Base-by-base conservation (phyloP, 2,888 invertebrate species). In the Meta bourneti region DNA sequence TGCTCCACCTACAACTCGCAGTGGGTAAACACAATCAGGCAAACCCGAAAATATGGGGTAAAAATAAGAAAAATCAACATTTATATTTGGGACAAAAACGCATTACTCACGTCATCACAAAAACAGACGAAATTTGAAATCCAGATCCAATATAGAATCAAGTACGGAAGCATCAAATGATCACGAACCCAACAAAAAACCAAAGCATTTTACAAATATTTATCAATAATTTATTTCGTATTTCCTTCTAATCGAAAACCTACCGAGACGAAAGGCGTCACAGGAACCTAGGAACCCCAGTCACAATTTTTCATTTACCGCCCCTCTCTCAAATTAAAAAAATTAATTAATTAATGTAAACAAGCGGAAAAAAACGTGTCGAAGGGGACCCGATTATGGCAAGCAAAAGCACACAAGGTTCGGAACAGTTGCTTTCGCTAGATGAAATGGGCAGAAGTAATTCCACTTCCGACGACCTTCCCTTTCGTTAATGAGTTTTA, bases 401-500 rank as follows among this genome's bases (percentile, higher is more conserved):
- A 11, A 19, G 13, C 34, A 74, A 20, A 74, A 74, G 13, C 74
- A 74, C 34, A 34, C 34, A 34, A 34, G 34, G 34, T 34, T 34
- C 79, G 16, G 20, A 77, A 75, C 82, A 71, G 20, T 70, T 77
- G 69, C 74, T 89, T 87, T 54, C 80, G 71, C 54, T 54, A 16
- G 49, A 51, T 20, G 70, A 83, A 89, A 89, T 77, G 72, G 20
- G 83, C 87, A 72, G 82, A 87, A 87, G 91, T 91, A 82, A 91
- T 82, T 82, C 77, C 54, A 75, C 34, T 34, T 34, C 34, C 34
- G 52, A 19, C 13, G 34, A 61, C 49, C 84, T 49, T 83, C 85
- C 81, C 70, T 72, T 13, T 72, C 69, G 78, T 83, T 91, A 91
- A 91, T 91, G 91, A 91, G 91, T 87, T 91, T 91, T 91, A 91